Evolutionary conservation across 2,113 vertebrate species (phyloP).

Genomic region (Anarrhichthys ocellatus): DNA sequence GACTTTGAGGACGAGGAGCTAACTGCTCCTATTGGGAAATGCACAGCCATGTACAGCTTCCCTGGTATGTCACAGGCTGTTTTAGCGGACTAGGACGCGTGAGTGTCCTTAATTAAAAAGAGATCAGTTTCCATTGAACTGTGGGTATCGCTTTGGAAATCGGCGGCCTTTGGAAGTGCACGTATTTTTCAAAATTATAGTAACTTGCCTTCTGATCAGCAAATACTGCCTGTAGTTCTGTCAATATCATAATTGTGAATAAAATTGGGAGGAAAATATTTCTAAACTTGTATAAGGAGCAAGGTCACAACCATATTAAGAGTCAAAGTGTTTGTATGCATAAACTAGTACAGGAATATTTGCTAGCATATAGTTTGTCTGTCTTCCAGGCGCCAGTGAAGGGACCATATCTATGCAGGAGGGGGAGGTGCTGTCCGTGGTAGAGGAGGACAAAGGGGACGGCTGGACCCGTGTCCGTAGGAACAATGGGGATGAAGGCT

Average conservation of each 20-base stretch:
- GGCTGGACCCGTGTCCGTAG: constrained; percentile 91
- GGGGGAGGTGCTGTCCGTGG: constrained; percentile 87
- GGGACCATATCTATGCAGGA: constrained; percentile 92
- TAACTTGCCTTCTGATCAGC: not conserved
- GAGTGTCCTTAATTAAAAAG: not conserved
- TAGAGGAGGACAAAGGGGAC: constrained; percentile 92
- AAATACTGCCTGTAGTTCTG: not conserved
- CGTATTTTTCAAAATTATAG: not conserved
- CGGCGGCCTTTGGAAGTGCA: not conserved
- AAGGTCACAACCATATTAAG: not conserved
- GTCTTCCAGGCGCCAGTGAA: constrained; percentile 87
- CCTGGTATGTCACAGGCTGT: constrained; percentile 80
- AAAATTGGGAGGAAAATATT: not conserved
- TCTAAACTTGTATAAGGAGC: not conserved
- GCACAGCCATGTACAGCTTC: constrained; percentile 91
- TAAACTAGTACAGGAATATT: not conserved
- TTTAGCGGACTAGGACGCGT: not conserved
- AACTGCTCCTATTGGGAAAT: constrained; percentile 86
- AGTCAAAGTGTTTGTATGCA: not conserved
- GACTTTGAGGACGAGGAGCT: constrained; percentile 90
- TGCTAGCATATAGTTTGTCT: not conserved
- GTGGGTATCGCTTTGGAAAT: not conserved
- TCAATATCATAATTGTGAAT: not conserved
- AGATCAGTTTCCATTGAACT: not conserved
- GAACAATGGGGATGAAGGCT: constrained; percentile 89